Percentiles rank a stretch among this genome's conserved stretches.
These are phyloP conservation scores for Eulithis prunata DNA, from an alignment of 2,888 invertebrate species.

Conservation along the genomic window DNA sequence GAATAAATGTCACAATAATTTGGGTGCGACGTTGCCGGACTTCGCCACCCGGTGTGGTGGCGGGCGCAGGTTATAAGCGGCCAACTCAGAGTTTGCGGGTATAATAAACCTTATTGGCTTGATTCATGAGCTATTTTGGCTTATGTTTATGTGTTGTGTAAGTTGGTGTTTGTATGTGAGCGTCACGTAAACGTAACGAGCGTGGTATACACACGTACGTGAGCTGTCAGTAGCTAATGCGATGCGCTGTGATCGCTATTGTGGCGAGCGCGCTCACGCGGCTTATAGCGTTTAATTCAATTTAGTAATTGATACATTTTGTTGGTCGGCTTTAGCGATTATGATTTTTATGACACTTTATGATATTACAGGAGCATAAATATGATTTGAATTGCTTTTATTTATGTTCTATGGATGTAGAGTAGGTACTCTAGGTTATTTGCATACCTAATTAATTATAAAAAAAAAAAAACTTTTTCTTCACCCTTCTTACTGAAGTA, in stretches of 20 bases:
- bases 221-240: constrained; percentile 82
- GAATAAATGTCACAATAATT: constrained; percentile 81
- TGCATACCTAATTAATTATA: no score
- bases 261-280: constrained; percentile 75
- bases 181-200: constrained; percentile 82
- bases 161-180: constrained; percentile 71
- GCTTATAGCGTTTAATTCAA: constrained; percentile 82
- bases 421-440: no score
- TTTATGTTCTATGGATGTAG: neutral
- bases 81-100: constrained; percentile 57
- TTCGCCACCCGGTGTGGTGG: constrained; percentile 78
- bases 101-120: constrained; percentile 49
- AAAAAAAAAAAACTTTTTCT: no score
- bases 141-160: constrained; percentile 52
- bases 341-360: constrained; percentile 30
- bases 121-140: constrained; percentile 58
- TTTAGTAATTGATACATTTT: constrained; percentile 82
- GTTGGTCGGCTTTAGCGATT: constrained; percentile 63
- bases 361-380: constrained; percentile 15
- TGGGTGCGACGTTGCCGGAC: constrained; percentile 83
- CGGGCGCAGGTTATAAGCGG: constrained; percentile 70
- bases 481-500: no score
- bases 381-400: constrained; percentile 14
- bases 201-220: constrained; percentile 77
- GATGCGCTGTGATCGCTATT: constrained; percentile 81